Base-by-base conservation (phyloP, 2,797 vertebrate genomes). In the Silurus aristotelis region DNA sequence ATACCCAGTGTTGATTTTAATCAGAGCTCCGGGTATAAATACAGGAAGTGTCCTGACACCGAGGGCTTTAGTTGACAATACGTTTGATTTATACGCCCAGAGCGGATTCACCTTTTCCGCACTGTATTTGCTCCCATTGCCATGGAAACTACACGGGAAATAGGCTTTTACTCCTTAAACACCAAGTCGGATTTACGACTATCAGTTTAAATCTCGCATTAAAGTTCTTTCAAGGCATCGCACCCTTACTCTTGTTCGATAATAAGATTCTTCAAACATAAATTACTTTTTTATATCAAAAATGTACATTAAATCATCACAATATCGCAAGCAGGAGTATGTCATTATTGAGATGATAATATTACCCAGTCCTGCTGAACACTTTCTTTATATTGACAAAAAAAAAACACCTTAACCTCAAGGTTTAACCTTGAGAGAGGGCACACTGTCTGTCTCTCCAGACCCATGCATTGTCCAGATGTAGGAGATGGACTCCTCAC, bases 401-500 rank as follows among this genome's bases (percentile, higher is more conserved):
- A 38, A 38, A 38, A 38, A 20, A 20, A 19, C n/a, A 12, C 13
- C 38, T 4, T 38, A 38, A 38, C 38, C 38, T 63, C 3, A 20
- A 15, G 31, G 13, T 63, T 80, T 79, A n/a, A n/a, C 5, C 14
- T 52, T 2, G 56, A 48, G 31, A 70, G 19, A 71, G 52, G 6
- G 20, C 5, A 25, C n/a, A 43, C 25, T n/a, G 56, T 52, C 63
- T 82, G 63, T 85, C 63, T 85, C 22, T 88, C 43, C 60, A 9
- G 38, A 19, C 82, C 85, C 87, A 87, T 88, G 64, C 89, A 79
- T 80, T 85, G 83, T 88, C 89, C 90, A 91, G 91, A 91, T 91
- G 90, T 91, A 73, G 31, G 19, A 22, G 63, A 67, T 80, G 78
- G 78, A 61, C 87, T 87, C 66, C 76, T 87, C 71, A 27, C 82